Percentiles rank a stretch among this genome's conserved stretches.
phyloP scores from a whole-genome alignment of 2,888 invertebrate genomes.

The Drosophila lacicola region DNA sequence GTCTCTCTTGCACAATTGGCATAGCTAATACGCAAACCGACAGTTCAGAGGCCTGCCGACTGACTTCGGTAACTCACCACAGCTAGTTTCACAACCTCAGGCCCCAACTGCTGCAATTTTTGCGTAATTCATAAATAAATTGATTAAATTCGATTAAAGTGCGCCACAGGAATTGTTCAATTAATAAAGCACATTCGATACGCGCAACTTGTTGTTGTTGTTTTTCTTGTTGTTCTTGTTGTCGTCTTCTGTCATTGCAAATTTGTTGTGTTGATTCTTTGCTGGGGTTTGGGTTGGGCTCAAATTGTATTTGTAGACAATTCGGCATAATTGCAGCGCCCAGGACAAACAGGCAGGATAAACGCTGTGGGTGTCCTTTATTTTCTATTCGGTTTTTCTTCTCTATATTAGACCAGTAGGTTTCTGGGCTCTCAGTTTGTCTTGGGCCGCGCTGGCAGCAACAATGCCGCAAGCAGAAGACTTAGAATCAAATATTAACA shows the following conservation, averaged over 20 bases:
- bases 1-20: neutral
- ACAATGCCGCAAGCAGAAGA: slow-evolving; percentile 57
- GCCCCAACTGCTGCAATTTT: slow-evolving; percentile 27
- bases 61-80: slow-evolving; percentile 33
- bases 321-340: slow-evolving; percentile 74
- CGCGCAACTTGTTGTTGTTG: slow-evolving; percentile 28
- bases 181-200: slow-evolving; percentile 56
- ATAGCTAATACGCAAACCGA: slow-evolving; percentile 33
- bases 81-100: slow-evolving; percentile 21
- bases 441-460: slow-evolving; percentile 42
- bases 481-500: slow-evolving; percentile 6
- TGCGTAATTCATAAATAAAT: slow-evolving; percentile 69
- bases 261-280: slow-evolving; percentile 52
- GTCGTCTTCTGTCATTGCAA: slow-evolving; percentile 44
- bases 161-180: slow-evolving; percentile 58
- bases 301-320: slow-evolving; percentile 78
- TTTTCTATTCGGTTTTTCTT: neutral
- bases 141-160: slow-evolving; percentile 70
- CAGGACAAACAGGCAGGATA: slow-evolving; percentile 34
- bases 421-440: slow-evolving; percentile 48
- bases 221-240: slow-evolving; percentile 29
- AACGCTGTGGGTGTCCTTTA: slow-evolving; percentile 25
- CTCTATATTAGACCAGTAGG: neutral
- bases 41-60: too few relatives aligned
- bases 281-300: slow-evolving; percentile 7